These are phyloP conservation scores for Nymphicus hollandicus DNA, from an alignment of 2,113 vertebrate species.

Conservation along the genomic window DNA sequence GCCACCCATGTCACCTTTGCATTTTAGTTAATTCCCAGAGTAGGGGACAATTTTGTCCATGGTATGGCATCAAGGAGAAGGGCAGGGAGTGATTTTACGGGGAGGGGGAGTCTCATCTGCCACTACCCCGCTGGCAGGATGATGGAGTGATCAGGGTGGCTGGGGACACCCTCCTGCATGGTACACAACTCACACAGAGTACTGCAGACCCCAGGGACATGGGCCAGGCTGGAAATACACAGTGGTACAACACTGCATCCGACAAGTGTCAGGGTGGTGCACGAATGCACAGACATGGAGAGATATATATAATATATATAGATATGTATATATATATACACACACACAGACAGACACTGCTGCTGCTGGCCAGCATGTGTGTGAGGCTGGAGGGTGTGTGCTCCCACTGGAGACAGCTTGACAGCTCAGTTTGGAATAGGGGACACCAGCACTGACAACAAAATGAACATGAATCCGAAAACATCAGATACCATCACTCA, in stretches of 20 bases:
- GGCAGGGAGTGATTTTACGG: neutral
- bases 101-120: neutral
- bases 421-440: slow-evolving; percentile 45
- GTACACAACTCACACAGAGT: neutral
- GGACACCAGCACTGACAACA: slow-evolving; percentile 71
- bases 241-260: slow-evolving; percentile 3
- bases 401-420: slow-evolving; percentile 31
- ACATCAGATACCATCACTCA: slow-evolving; percentile 59
- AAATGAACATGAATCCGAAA: slow-evolving; percentile 67
- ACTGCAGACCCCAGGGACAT: slow-evolving; percentile 21
- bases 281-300: slow-evolving; percentile 20
- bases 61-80: rapidly evolving
- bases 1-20: rapidly evolving
- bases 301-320: neutral
- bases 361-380: neutral
- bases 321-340: neutral
- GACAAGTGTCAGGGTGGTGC: slow-evolving; percentile 6
- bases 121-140: rapidly evolving
- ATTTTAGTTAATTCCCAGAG: neutral
- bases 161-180: neutral
- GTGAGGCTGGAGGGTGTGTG: slow-evolving; percentile 5
- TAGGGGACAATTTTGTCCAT: neutral
- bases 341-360: slow-evolving; percentile 41
- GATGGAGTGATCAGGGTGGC: neutral
- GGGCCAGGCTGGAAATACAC: slow-evolving; percentile 33